Percentiles rank a stretch among this genome's conserved stretches.
phyloP scores from a whole-genome alignment of 2,888 invertebrate genomes.

The Nasonovia ribisnigri region DNA sequence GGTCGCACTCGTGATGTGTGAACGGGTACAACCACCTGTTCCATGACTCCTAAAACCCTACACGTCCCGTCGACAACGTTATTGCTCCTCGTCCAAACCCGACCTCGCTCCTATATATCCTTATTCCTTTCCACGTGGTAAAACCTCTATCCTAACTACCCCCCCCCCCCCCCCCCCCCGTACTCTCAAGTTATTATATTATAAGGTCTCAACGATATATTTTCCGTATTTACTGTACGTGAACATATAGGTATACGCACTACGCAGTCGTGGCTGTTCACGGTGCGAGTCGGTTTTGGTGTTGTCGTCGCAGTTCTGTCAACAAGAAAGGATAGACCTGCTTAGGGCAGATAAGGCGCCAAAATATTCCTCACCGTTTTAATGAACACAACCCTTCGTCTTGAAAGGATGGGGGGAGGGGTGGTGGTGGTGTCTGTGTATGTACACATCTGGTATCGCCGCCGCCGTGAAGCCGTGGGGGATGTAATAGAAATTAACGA shows the following conservation, averaged over 20 bases:
- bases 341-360: slow-evolving; percentile 57
- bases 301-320: slow-evolving; percentile 42
- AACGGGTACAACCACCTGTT: slow-evolving; percentile 26
- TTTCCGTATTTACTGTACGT: neutral
- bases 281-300: neutral
- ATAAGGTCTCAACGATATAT: neutral
- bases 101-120: neutral
- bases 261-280: neutral
- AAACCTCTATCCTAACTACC: neutral
- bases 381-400: slow-evolving; percentile 35
- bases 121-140: neutral
- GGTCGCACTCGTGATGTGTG: neutral
- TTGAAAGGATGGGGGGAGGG: neutral
- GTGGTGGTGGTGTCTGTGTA: too few relatives aligned
- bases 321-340: slow-evolving; percentile 53
- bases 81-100: neutral
- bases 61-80: neutral
- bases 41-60: neutral
- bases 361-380: slow-evolving; percentile 49
- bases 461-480: neutral
- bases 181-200: neutral
- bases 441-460: slow-evolving; percentile 46
- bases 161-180: neutral
- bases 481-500: slow-evolving; percentile 58
- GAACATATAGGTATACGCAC: neutral